Evolutionary conservation across 2,888 invertebrate genomes (phyloP), one percentile per base, ranked within the genome.

Genomic region (Morpho deidamia): DNA sequence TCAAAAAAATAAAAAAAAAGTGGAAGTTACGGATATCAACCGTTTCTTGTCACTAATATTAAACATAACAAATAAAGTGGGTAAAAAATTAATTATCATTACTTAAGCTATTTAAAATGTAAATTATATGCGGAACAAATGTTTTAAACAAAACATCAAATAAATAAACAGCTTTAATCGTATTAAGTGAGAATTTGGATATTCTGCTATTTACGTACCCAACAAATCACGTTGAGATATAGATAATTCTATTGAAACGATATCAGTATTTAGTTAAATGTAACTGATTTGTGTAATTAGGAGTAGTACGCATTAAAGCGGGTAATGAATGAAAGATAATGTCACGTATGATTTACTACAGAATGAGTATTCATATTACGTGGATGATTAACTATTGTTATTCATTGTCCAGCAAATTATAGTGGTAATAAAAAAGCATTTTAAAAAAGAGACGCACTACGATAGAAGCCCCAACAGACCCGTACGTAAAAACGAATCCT

Each of bases 201-300:
- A 23, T 23, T 23, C 23, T 23, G 23, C 23, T 23, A 23, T 23
- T 23, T 39, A 39, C 11, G 5, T 11, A 7, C 11, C 5, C 39
- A 39, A 39, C 11, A 11, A 39, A 39, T 39, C n/a, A 39, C 10
- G 11, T 39, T 7, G 4, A n/a, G 7, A 39, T 39, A 23, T 23
- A 23, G 11, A 11, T n/a, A 39, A 39, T 39, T 39, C 39, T n/a
- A 39, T 39, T 39, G 10, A 39, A 39, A n/a, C 11, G 39, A 39
- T 39, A 39, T 11, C 35, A 37, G 3, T 10, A 10, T 37, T 11
- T 11, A 11, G 40, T 34, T 40, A 33, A 48, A 41, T 40, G n/a
- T 11, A 41, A 48, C 39, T 12, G 9, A 45, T 51, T 45, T 34
- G 23, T 39, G 11, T 44, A 44, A 51, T 51, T 51, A 32, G 40